These are phyloP conservation scores for Labroides dimidiatus DNA, from an alignment of 2,797 vertebrate genomes.

Conservation along the genomic window DNA sequence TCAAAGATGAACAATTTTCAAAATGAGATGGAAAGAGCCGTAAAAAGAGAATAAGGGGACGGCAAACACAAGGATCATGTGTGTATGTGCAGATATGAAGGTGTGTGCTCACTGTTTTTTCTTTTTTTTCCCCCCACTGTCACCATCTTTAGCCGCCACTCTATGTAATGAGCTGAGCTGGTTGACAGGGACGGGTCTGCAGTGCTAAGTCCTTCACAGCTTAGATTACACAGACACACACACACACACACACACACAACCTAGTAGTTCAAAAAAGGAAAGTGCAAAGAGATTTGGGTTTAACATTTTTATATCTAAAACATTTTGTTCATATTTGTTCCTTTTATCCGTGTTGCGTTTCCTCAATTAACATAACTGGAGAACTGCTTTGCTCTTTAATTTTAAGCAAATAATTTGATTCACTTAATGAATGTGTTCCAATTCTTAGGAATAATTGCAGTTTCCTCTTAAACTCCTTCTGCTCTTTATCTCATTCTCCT, in stretches of 20 bases:
- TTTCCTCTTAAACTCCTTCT: constrained; percentile 12
- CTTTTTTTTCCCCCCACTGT: constrained; percentile 23
- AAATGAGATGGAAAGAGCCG: constrained; percentile 59
- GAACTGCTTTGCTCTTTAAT: constrained; percentile 48
- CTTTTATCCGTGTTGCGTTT: constrained; percentile 47
- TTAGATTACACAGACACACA: constrained; percentile 67
- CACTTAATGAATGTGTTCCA: constrained; percentile 68
- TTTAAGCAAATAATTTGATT: constrained; percentile 68
- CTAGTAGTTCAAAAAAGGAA: constrained; percentile 4
- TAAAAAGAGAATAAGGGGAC: constrained; percentile 21
- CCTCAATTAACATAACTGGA: constrained; percentile 61
- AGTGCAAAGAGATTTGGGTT: constrained; percentile 8
- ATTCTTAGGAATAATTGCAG: constrained; percentile 56
- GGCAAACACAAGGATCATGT: constrained; percentile 16
- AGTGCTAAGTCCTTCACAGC: constrained; percentile 66
- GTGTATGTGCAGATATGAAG: constrained; percentile 24
- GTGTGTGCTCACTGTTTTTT: constrained; percentile 28
- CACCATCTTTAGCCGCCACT: constrained; percentile 70
- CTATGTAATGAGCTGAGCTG: constrained; percentile 69
- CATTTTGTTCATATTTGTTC: constrained; percentile 41
- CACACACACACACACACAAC: constrained; percentile 24
- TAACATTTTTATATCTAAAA: constrained; percentile 43
- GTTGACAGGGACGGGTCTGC: constrained; percentile 50
- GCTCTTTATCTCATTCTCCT: constrained; percentile 4
- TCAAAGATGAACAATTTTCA: constrained; percentile 71